Evolutionary conservation across 2,113 vertebrate species (phyloP).

Genomic region (Ia io): DNA sequence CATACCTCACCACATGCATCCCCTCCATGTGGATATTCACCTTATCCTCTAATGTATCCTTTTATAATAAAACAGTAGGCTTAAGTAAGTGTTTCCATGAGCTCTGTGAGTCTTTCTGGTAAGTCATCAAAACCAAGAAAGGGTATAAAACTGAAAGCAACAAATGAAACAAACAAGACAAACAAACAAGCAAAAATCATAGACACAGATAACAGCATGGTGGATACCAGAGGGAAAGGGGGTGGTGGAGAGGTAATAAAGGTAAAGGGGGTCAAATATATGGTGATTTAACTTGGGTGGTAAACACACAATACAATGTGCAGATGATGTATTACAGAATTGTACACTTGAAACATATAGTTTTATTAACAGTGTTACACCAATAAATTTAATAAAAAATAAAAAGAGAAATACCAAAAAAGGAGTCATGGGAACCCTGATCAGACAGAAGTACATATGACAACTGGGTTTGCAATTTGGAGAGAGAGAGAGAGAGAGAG

Average conservation of each 20-base stretch:
- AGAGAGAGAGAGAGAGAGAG: no score
- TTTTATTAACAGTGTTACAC: background rate
- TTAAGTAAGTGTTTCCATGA: background rate
- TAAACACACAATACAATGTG: background rate
- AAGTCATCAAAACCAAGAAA: background rate
- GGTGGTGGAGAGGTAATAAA: background rate
- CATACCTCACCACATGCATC: background rate
- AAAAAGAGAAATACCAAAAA: background rate
- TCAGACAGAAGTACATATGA: background rate
- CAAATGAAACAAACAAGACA: background rate
- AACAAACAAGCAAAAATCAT: background rate
- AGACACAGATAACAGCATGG: background rate
- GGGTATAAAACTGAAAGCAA: background rate
- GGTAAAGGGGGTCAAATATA: background rate
- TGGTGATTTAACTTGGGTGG: background rate
- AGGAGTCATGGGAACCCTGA: background rate
- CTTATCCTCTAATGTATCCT: background rate
- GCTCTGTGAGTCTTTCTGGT: background rate
- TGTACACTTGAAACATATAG: background rate
- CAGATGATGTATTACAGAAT: background rate
- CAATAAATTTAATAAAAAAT: background rate
- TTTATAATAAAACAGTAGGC: background rate
- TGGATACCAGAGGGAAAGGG: background rate
- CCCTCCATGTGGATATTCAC: background rate
- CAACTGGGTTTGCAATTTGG: background rate